Evolutionary conservation across 2,113 vertebrate genomes (phyloP).

Genomic region (Eudyptes chrysolophus): DNA sequence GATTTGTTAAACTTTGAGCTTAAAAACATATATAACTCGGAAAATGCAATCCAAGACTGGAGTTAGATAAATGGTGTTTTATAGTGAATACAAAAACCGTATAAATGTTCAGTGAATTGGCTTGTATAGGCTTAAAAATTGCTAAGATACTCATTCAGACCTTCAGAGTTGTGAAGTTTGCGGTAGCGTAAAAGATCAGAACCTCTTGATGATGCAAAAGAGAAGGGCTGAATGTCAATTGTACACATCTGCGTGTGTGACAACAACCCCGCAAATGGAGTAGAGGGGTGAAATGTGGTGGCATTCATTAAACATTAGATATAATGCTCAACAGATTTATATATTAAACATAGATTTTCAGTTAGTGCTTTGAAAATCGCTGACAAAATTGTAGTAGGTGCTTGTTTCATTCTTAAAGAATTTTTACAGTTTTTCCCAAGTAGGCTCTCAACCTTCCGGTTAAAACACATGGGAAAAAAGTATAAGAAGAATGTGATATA

Average conservation of each 20-base stretch:
- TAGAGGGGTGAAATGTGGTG: not conserved
- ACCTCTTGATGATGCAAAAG: not conserved
- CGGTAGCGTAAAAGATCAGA: not conserved
- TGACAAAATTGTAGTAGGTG: not conserved
- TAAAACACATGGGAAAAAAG: not conserved
- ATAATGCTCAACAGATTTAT: not conserved
- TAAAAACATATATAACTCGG: not conserved
- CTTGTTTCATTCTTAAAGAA: not conserved
- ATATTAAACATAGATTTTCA: not conserved
- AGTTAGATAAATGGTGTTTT: not conserved
- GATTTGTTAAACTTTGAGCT: not conserved
- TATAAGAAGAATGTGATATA: not conserved
- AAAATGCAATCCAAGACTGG: not conserved
- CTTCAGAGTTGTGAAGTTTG: not conserved
- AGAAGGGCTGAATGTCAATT: not conserved
- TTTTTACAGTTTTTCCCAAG: not conserved
- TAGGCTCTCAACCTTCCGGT: not conserved
- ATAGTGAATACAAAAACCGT: not conserved
- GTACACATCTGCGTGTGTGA: accelerated
- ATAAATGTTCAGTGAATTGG: not conserved
- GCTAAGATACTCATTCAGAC: not conserved
- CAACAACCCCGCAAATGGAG: not conserved
- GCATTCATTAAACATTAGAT: not conserved
- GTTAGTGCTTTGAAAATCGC: not conserved
- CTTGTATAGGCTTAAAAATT: not conserved